Conservation (phyloP, 2,888 invertebrate genomes). For the Zygogramma bicolorata region DNA sequence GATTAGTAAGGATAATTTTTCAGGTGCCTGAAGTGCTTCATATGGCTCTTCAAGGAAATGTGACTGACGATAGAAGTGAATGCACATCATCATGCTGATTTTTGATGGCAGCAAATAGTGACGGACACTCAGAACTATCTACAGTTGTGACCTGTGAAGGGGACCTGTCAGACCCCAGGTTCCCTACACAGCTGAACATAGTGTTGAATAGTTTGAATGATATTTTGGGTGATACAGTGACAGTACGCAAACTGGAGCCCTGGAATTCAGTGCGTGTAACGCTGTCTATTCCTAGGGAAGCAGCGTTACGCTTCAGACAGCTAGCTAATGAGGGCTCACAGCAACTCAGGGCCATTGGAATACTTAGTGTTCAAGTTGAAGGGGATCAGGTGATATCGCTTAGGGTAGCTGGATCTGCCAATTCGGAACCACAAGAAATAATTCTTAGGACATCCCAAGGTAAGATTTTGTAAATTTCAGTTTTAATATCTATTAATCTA, state of each 20-base stretch:
- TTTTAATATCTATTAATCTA: too few species aligned
- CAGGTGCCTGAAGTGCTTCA: conserved; percentile 64
- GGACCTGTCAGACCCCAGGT: conserved; percentile 88
- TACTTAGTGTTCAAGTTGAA: conserved; percentile 94
- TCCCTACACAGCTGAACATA: conserved; percentile 83
- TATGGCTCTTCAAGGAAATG: conserved; percentile 50
- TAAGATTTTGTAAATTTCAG: conserved; percentile 48
- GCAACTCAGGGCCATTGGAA: conserved; percentile 90
- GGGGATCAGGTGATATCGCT: conserved; percentile 85
- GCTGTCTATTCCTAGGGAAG: conserved; percentile 96
- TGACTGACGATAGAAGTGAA: conserved; percentile 38
- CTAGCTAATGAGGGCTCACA: conserved; percentile 92
- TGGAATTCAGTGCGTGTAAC: conserved; percentile 99
- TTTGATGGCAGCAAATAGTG: conserved; percentile 87
- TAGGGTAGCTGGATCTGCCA: conserved; percentile 72
- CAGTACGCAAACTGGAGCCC: conserved; percentile 90
- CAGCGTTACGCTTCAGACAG: conserved; percentile 90
- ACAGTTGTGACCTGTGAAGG: conserved; percentile 94
- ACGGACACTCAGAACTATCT: conserved; percentile 77
- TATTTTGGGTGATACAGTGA: conserved; percentile 73
- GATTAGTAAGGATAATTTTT: conserved; percentile 24
- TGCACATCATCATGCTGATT: conserved; percentile 51
- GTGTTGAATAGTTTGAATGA: conserved; percentile 83
- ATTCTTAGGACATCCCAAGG: conserved; percentile 72
- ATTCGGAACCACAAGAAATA: conserved; percentile 79